Conservation (phyloP, 2,113 vertebrate species). For the Psammodynastes pulverulentus region DNA sequence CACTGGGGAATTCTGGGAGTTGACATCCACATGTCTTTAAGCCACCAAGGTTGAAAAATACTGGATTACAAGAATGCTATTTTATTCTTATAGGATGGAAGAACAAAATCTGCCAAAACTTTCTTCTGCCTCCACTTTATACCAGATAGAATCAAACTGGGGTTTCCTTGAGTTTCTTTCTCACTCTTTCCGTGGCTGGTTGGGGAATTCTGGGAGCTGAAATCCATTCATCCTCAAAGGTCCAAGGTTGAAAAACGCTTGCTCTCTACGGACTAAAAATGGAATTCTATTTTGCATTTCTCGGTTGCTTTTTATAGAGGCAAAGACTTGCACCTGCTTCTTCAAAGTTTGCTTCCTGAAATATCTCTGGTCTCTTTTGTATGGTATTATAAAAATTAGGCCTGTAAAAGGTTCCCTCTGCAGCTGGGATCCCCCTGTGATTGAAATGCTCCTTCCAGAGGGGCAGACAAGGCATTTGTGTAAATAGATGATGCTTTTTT, state of each 20-base stretch:
- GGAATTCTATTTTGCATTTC: background rate
- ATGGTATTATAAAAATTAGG: background rate
- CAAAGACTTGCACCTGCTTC: background rate
- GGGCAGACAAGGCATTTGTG: too few relatives aligned
- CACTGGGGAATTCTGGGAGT: too few relatives aligned
- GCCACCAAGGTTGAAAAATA: too few relatives aligned
- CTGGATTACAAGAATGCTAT: too few relatives aligned
- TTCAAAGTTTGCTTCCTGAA: background rate
- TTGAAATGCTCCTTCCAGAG: background rate
- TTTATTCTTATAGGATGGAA: too few relatives aligned
- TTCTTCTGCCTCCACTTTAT: background rate
- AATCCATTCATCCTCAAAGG: background rate
- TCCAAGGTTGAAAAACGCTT: background rate
- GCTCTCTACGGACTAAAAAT: background rate
- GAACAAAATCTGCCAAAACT: too few relatives aligned
- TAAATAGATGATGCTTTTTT: too few relatives aligned
- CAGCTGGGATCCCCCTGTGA: background rate
- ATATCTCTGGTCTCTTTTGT: background rate
- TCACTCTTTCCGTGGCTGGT: background rate
- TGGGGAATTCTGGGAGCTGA: background rate
- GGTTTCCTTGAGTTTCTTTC: background rate
- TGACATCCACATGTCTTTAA: too few relatives aligned
- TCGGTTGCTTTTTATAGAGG: background rate
- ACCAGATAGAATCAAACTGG: background rate
- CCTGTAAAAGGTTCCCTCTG: background rate